phyloP scores from a whole-genome alignment of 2,888 invertebrate species.

The Sceliomorpha sp. region DNA sequence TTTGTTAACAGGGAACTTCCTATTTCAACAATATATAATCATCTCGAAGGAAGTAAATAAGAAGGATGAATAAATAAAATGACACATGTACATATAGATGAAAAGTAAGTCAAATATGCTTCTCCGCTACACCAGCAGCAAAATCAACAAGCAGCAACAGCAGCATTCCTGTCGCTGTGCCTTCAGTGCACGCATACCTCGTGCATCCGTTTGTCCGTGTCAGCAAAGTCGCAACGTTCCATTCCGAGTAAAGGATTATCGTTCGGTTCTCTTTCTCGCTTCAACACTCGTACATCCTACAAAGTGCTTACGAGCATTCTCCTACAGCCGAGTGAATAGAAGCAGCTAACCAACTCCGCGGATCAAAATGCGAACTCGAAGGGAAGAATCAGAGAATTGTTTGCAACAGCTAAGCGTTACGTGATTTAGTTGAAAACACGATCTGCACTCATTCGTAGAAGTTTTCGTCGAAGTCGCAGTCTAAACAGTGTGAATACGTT shows the following conservation, averaged over 20 bases:
- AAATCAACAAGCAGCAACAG: too few relatives aligned
- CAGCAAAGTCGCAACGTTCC: slow-evolving; percentile 47
- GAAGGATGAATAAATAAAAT: slow-evolving; percentile 43
- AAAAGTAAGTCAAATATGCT: slow-evolving; percentile 41
- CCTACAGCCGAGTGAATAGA: slow-evolving; percentile 1
- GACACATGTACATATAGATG: slow-evolving; percentile 15
- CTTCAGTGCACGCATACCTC: slow-evolving; percentile 36
- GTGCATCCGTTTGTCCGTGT: slow-evolving; percentile 47
- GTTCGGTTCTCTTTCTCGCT: slow-evolving; percentile 7
- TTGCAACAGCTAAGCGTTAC: slow-evolving; percentile 56
- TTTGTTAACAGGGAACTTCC: too few relatives aligned
- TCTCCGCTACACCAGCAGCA: too few relatives aligned
- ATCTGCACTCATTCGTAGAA: slow-evolving; percentile 53
- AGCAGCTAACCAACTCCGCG: slow-evolving; percentile 7
- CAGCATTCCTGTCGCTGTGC: slow-evolving; percentile 40
- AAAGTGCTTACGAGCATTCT: not conserved
- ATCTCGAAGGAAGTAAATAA: slow-evolving; percentile 31
- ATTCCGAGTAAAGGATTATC: slow-evolving; percentile 46
- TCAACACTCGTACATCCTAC: too few relatives aligned
- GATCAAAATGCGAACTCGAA: slow-evolving; percentile 37
- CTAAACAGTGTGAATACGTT: slow-evolving; percentile 53
- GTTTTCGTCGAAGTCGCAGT: slow-evolving; percentile 60
- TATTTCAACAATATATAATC: too few relatives aligned
- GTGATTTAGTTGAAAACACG: slow-evolving; percentile 64
- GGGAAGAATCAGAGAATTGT: slow-evolving; percentile 16